Evolutionary conservation across 2,888 invertebrate genomes (phyloP).

Genomic region (Catocala nupta): DNA sequence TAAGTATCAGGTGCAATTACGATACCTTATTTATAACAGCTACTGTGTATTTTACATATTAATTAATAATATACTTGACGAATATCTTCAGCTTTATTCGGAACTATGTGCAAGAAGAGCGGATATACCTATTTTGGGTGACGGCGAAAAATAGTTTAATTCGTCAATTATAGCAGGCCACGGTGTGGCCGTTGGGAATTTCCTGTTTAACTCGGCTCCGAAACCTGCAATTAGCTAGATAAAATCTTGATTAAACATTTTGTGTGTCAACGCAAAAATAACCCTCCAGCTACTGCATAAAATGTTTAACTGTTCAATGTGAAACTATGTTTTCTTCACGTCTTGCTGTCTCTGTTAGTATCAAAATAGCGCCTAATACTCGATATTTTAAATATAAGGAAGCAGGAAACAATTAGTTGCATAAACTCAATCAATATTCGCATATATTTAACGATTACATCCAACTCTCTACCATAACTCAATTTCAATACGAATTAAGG

Average conservation of each 20-base stretch:
- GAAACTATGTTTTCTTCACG: no score
- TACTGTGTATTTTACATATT: conserved; percentile 44
- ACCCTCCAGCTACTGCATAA: neutral
- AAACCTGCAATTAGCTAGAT: conserved; percentile 57
- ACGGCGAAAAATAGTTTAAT: conserved; percentile 16
- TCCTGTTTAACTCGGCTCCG: conserved; percentile 41
- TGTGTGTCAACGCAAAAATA: conserved; percentile 23
- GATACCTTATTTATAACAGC: conserved; percentile 28
- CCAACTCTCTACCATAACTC: neutral
- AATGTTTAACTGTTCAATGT: neutral
- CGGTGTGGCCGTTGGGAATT: conserved; percentile 30
- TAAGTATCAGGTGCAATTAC: conserved; percentile 42
- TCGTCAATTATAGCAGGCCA: conserved; percentile 20
- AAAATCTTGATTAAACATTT: conserved; percentile 51
- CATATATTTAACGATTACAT: neutral
- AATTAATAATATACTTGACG: conserved; percentile 40
- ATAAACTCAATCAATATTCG: neutral
- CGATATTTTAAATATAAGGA: neutral
- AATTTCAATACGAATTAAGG: neutral
- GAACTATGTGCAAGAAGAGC: conserved; percentile 10
- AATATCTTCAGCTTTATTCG: conserved; percentile 15
- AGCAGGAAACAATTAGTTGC: conserved; percentile 4
- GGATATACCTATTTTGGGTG: conserved; percentile 24
- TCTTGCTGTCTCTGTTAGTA: no score
- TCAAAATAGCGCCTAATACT: neutral